phyloP scores from a whole-genome alignment of 2,888 invertebrate species.

The Eristalis intricaria region DNA sequence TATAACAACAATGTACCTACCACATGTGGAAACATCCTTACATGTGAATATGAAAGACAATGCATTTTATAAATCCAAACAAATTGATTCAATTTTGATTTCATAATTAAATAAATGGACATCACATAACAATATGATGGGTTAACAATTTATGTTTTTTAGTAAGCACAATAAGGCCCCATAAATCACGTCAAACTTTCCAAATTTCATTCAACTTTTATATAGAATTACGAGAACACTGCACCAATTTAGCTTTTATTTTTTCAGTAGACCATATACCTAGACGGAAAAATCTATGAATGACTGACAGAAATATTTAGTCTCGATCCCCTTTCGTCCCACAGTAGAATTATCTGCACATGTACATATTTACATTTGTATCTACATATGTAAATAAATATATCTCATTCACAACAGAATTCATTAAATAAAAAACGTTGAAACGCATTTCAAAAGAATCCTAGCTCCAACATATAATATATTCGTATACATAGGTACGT shows the following conservation, averaged over 20 bases:
- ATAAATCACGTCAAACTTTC: background rate
- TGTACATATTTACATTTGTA: background rate
- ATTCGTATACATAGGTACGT: background rate
- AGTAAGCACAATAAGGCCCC: background rate
- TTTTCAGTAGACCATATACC: background rate
- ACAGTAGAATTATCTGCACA: background rate
- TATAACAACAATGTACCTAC: background rate
- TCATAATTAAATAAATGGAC: background rate
- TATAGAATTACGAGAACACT: background rate
- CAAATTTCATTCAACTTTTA: background rate
- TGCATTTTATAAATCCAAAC: background rate
- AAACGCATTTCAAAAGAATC: background rate
- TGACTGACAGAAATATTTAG: constrained; percentile 61
- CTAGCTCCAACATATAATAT: background rate
- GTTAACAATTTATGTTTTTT: background rate
- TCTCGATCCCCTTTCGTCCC: background rate
- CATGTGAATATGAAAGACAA: background rate
- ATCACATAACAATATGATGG: background rate
- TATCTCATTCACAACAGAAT: background rate
- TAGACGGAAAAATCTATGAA: constrained; percentile 52
- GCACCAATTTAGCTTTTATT: background rate
- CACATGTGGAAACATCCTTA: background rate
- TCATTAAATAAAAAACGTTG: background rate
- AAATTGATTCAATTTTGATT: background rate
- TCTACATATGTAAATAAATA: background rate